These are phyloP conservation scores for Brachionus rotundiformis DNA, from an alignment of 1,140 invertebrate species.

Conservation along the genomic window DNA sequence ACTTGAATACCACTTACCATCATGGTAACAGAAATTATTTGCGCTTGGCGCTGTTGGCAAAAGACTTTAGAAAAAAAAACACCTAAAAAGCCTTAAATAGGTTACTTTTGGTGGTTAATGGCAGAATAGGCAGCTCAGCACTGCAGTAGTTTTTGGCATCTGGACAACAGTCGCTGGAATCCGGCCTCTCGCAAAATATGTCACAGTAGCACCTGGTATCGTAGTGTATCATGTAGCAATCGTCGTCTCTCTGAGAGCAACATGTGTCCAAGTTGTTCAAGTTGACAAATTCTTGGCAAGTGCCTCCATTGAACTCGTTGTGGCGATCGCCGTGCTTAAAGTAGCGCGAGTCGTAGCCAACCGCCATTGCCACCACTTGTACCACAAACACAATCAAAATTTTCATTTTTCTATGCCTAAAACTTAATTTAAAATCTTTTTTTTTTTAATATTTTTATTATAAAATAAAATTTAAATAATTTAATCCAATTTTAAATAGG, in stretches of 20 bases:
- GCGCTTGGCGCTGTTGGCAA: neutral
- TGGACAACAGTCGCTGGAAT: conserved; percentile 76
- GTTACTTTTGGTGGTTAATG: conserved; percentile 6
- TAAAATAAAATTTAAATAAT: neutral
- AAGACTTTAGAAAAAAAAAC: neutral
- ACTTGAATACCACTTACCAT: neutral
- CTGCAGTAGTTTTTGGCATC: conserved; percentile 74
- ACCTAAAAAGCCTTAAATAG: neutral
- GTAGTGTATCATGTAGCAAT: conserved; percentile 74
- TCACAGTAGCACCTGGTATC: conserved; percentile 86
- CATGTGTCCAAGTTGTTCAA: conserved; percentile 29
- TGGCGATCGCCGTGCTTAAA: neutral
- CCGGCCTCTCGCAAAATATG: conserved; percentile 75
- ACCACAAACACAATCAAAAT: conserved; percentile 1
- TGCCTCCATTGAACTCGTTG: conserved; percentile 28
- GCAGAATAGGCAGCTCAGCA: neutral
- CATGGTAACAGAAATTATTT: neutral
- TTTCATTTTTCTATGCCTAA: neutral
- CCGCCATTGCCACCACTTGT: neutral
- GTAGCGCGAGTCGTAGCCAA: conserved; percentile 36
- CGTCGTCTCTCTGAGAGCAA: conserved; percentile 65
- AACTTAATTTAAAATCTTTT: neutral
- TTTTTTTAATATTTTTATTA: too few relatives aligned
- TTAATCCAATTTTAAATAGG: conserved; percentile 9
- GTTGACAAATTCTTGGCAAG: conserved; percentile 32